phyloP scores from a whole-genome alignment of 2,888 invertebrate genomes.

The Nebria brevicollis region DNA sequence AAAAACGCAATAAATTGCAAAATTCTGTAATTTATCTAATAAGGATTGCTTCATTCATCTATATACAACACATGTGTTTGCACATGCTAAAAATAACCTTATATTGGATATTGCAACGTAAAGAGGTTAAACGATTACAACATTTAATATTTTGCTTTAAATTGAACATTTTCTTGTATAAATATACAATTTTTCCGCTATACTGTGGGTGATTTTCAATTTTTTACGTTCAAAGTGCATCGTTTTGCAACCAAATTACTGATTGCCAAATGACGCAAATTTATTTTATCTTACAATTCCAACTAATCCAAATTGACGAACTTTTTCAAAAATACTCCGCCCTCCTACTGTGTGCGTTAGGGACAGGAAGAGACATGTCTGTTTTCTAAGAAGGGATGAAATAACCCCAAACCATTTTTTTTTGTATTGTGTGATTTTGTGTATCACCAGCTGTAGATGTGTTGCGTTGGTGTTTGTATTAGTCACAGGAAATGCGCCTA shows the following conservation, averaged over 20 bases:
- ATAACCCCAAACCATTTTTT: neutral
- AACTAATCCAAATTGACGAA: no score
- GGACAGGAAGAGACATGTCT: slow-evolving; percentile 35
- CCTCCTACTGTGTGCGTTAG: slow-evolving; percentile 11
- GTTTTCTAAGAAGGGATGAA: slow-evolving; percentile 19
- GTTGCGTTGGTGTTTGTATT: neutral
- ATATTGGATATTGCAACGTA: neutral
- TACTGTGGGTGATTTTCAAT: neutral
- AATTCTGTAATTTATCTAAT: neutral
- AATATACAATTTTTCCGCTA: neutral
- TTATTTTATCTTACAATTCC: no score
- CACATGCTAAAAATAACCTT: neutral
- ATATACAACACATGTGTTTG: neutral
- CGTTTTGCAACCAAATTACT: neutral
- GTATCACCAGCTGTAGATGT: neutral
- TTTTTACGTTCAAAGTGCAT: neutral
- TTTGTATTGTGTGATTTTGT: neutral
- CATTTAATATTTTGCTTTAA: neutral
- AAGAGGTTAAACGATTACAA: neutral
- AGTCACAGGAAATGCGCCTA: neutral
- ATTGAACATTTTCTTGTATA: neutral
- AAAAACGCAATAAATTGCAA: neutral
- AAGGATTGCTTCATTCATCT: neutral
- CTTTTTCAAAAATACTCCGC: neutral
- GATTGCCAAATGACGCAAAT: neutral